Percentiles rank a stretch among this genome's conserved stretches.
phyloP scores from a whole-genome alignment of 2,113 vertebrate species.

The Scortum barcoo region DNA sequence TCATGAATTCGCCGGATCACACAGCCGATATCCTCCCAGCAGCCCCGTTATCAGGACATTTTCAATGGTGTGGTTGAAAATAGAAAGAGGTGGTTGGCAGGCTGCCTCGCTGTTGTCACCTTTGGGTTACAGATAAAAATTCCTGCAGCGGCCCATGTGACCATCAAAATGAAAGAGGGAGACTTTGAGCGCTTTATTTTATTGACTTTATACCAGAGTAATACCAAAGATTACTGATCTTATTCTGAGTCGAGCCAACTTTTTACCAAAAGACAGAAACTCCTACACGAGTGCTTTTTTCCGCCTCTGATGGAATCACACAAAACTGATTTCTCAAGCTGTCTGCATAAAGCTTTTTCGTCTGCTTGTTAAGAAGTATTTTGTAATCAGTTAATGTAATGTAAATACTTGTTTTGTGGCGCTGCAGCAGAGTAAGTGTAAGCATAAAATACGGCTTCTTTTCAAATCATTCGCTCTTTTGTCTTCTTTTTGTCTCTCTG shows the following conservation, averaged over 20 bases:
- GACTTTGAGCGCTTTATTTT: constrained; percentile 28
- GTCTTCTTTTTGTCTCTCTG: background rate
- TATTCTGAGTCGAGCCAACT: constrained; percentile 13
- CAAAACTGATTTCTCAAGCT: background rate
- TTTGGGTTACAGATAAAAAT: constrained; percentile 53
- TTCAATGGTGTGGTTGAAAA: constrained; percentile 59
- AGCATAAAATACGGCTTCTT: background rate
- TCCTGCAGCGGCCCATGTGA: constrained; percentile 15
- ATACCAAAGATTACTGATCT: background rate
- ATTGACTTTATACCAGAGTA: constrained; percentile 23
- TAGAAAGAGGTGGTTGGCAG: constrained; percentile 53
- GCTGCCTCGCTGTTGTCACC: constrained; percentile 51
- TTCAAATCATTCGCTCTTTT: background rate
- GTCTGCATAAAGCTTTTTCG: background rate
- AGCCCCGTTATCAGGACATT: constrained; percentile 56
- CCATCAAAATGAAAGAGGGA: background rate
- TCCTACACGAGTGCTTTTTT: constrained; percentile 15
- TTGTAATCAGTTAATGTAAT: constrained; percentile 7
- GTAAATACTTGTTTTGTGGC: background rate
- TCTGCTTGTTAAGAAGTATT: constrained; percentile 1
- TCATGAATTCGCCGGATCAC: constrained; percentile 59
- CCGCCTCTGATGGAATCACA: background rate
- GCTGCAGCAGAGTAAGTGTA: background rate
- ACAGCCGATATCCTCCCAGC: constrained; percentile 57
- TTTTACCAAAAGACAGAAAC: background rate